Evolutionary conservation across 2,113 vertebrate genomes (phyloP).

Genomic region (Budorcas taxicolor): DNA sequence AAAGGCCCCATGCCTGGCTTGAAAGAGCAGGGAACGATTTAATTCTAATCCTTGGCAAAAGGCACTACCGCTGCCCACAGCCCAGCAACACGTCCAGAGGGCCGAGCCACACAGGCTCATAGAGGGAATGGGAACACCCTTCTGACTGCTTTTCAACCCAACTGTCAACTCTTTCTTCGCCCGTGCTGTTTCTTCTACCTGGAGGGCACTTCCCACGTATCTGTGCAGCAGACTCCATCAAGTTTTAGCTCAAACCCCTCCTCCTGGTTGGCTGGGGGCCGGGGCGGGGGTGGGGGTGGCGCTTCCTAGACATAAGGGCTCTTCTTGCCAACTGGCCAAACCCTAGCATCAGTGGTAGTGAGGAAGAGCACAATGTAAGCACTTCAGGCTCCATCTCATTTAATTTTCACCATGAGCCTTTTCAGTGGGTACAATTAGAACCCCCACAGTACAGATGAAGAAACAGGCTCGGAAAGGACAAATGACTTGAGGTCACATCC

Average conservation of each 20-base stretch:
- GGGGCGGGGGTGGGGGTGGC: rapidly evolving
- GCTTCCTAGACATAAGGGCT: not conserved
- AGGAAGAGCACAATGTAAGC: not conserved
- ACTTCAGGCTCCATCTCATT: not conserved
- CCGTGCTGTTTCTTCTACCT: not conserved
- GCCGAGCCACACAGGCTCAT: not conserved
- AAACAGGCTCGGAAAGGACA: not conserved
- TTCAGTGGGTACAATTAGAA: rapidly evolving
- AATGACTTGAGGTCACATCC: not conserved
- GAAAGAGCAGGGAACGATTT: not conserved
- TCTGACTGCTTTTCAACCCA: not conserved
- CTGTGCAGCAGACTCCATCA: not conserved
- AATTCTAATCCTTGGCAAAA: not conserved
- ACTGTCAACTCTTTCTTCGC: not conserved
- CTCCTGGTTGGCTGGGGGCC: rapidly evolving
- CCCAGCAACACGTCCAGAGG: not conserved
- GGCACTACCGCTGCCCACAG: not conserved
- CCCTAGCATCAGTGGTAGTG: rapidly evolving
- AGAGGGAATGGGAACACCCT: rapidly evolving
- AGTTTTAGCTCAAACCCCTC: not conserved
- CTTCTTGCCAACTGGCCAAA: not conserved
- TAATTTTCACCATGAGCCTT: not conserved
- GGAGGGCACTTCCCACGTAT: not conserved
- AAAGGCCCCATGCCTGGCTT: not conserved
- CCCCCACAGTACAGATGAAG: not conserved